These are phyloP conservation scores for Epinephelus malabaricus DNA, from an alignment of 2,797 vertebrate species.

Conservation along the genomic window DNA sequence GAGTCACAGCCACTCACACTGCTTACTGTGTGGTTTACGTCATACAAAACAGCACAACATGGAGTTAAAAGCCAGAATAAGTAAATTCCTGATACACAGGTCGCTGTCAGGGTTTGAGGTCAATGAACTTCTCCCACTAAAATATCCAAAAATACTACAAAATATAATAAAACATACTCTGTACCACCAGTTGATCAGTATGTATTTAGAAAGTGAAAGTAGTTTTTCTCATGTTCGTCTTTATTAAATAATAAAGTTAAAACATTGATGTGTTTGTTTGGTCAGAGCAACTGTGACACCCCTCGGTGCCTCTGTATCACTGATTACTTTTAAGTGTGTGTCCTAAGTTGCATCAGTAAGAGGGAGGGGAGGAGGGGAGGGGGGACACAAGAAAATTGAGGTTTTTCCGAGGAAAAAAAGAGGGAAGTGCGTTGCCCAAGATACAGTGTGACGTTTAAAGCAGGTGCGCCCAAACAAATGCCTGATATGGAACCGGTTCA, in stretches of 20 bases:
- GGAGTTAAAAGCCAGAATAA: conserved; percentile 29
- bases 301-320: conserved; percentile 20
- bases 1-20: conserved; percentile 64
- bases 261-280: conserved; percentile 3
- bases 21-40: conserved; percentile 46
- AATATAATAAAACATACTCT: background rate
- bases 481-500: conserved; percentile 12
- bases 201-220: background rate
- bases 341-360: conserved; percentile 55
- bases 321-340: conserved; percentile 43
- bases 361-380: conserved; percentile 10
- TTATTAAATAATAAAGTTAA: background rate
- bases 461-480: conserved; percentile 48
- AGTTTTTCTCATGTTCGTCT: background rate
- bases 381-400: background rate
- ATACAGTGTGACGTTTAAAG: conserved; percentile 37
- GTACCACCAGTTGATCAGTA: background rate
- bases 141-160: background rate
- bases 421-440: conserved; percentile 5
- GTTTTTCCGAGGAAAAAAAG: conserved; percentile 37
- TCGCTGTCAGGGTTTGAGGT: background rate
- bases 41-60: conserved; percentile 46
- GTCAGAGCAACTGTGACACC: background rate
- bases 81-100: conserved; percentile 15
- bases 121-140: background rate